phyloP scores from a whole-genome alignment of 1,140 invertebrate species.

The Drosophila persimilis region DNA sequence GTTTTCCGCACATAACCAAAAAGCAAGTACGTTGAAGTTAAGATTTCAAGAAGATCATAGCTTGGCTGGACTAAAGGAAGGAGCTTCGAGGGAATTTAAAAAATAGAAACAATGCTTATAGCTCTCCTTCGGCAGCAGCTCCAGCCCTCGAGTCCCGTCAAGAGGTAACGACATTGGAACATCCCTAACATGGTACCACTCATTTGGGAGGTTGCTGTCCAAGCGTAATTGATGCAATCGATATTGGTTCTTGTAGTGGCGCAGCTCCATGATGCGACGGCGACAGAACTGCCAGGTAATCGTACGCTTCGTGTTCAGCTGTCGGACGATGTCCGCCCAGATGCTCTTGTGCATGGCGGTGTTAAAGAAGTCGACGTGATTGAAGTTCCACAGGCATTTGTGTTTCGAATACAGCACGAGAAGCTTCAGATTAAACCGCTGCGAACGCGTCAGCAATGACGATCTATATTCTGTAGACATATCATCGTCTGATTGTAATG shows the following conservation, averaged over 20 bases:
- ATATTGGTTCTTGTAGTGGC: slow-evolving; percentile 6
- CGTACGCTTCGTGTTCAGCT: background rate
- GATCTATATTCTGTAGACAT: background rate
- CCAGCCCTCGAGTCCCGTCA: background rate
- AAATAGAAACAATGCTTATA: slow-evolving; percentile 5
- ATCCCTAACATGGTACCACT: background rate
- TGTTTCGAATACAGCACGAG: background rate
- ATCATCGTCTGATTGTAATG: no score
- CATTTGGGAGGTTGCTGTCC: background rate
- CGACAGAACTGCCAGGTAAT: slow-evolving; percentile 6
- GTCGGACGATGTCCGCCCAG: background rate
- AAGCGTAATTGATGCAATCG: background rate
- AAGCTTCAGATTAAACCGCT: slow-evolving; percentile 5
- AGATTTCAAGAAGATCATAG: no score
- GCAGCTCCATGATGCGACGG: slow-evolving; percentile 8
- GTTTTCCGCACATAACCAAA: no score
- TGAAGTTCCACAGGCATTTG: slow-evolving; percentile 12
- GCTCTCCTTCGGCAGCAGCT: slow-evolving; percentile 3
- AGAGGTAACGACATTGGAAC: background rate
- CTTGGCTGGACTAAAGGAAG: no score
- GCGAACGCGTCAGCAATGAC: background rate
- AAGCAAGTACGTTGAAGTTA: no score
- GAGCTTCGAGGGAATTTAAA: background rate
- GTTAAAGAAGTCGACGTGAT: background rate
- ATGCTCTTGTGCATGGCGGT: background rate